Evolutionary conservation across 2,888 invertebrate genomes (phyloP).

Genomic region (Eutolmus rufibarbis): DNA sequence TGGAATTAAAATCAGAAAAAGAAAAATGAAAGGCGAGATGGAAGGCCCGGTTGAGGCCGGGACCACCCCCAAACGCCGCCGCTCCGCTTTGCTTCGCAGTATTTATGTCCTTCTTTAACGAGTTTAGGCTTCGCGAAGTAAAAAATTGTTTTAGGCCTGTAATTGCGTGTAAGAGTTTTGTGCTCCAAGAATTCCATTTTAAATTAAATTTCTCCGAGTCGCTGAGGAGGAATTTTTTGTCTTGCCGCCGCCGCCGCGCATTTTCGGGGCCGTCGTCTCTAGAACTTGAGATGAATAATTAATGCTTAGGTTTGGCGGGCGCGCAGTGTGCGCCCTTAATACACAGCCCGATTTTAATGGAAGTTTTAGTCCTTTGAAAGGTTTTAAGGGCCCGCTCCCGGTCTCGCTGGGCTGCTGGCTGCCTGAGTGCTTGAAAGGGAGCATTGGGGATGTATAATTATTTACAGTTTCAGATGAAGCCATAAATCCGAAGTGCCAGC

Average conservation of each 20-base stretch:
- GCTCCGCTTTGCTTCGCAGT: conserved; percentile 30
- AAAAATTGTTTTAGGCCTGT: conserved; percentile 44
- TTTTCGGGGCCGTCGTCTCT: conserved; percentile 28
- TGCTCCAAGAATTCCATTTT: conserved; percentile 43
- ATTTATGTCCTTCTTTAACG: conserved; percentile 45
- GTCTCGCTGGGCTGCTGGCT: not conserved
- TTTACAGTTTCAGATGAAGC: conserved; percentile 13
- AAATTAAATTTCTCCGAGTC: conserved; percentile 44
- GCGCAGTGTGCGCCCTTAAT: conserved; percentile 24
- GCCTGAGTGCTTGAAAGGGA: conserved; percentile 2
- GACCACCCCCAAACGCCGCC: not conserved
- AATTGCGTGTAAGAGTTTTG: conserved; percentile 44
- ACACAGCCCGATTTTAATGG: conserved; percentile 40
- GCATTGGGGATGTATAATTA: conserved; percentile 4
- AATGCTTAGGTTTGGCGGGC: conserved; percentile 39
- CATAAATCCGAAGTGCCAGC: not conserved
- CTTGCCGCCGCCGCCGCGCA: not conserved
- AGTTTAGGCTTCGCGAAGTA: conserved; percentile 44
- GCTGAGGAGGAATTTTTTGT: conserved; percentile 37
- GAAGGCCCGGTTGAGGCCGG: conserved; percentile 32
- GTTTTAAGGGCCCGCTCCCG: conserved; percentile 24
- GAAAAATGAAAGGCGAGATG: conserved; percentile 44
- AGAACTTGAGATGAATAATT: conserved; percentile 45
- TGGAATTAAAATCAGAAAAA: conserved; percentile 41
- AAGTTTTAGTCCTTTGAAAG: conserved; percentile 39